Evolutionary conservation across 1,140 invertebrate species (phyloP).

Genomic region (Cataglyphis hispanica): DNA sequence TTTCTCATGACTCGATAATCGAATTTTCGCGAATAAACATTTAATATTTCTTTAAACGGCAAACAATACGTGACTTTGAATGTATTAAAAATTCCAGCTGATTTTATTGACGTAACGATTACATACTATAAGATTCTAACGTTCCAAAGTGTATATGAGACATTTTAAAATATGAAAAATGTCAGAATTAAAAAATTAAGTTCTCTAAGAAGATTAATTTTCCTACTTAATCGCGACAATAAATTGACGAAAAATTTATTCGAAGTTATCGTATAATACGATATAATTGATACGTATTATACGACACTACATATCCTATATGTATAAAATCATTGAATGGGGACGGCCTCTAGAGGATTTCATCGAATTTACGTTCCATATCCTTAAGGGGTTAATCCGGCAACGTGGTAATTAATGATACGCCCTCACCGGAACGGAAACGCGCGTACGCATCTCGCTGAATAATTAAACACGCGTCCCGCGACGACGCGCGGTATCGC

Average conservation of each 20-base stretch:
- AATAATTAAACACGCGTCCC: constrained; percentile 35
- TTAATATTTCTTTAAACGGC: background rate
- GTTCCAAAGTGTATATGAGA: background rate
- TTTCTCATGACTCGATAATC: constrained; percentile 43
- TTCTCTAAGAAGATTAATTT: background rate
- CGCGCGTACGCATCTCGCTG: background rate
- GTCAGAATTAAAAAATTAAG: background rate
- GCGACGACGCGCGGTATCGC: constrained; percentile 23
- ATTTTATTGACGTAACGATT: background rate
- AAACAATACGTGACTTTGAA: background rate
- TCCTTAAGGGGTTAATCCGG: constrained; percentile 54
- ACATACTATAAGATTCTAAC: background rate
- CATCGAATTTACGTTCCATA: constrained; percentile 4
- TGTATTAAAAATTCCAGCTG: background rate
- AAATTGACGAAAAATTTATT: background rate
- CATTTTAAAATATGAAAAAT: background rate
- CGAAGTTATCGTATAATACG: background rate
- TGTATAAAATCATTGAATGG: constrained; percentile 11
- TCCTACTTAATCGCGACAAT: background rate
- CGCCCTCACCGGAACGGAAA: constrained; percentile 14
- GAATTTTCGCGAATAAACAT: constrained; percentile 5
- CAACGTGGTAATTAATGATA: constrained; percentile 35
- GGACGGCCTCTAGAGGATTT: constrained; percentile 19
- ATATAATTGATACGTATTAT: background rate
- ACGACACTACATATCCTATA: too few species aligned